Conservation (phyloP, 2,888 invertebrate genomes). For the Stratiomys singularior region DNA sequence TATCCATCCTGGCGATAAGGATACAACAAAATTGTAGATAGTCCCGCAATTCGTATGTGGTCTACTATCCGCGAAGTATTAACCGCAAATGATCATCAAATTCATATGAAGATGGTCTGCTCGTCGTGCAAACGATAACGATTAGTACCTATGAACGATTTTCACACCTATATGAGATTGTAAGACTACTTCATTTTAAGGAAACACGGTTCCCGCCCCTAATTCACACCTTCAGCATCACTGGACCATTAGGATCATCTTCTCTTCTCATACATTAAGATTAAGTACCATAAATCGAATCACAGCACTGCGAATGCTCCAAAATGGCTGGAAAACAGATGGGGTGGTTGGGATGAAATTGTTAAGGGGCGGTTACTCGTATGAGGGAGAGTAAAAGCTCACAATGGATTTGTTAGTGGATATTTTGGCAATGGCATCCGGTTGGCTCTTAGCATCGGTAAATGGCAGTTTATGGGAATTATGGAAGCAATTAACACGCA, state of each 20-base stretch:
- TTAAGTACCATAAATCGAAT: not conserved
- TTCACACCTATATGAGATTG: constrained; percentile 29
- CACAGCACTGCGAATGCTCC: constrained; percentile 21
- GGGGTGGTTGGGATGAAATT: constrained; percentile 21
- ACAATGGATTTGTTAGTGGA: not conserved
- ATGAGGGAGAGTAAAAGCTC: not conserved
- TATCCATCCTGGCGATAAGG: constrained; percentile 24
- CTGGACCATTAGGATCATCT: constrained; percentile 33
- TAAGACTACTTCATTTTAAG: constrained; percentile 4
- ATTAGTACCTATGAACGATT: constrained; percentile 26
- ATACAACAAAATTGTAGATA: not conserved
- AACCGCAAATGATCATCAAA: constrained; percentile 6
- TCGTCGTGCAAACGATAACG: constrained; percentile 6
- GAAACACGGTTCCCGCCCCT: constrained; percentile 28
- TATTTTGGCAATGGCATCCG: no score
- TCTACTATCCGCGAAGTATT: not conserved
- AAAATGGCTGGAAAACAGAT: constrained; percentile 30
- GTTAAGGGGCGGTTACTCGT: constrained; percentile 5
- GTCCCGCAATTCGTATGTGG: not conserved
- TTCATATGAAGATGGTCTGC: no score
- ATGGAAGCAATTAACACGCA: no score
- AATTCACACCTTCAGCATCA: constrained; percentile 37
- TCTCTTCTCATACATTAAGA: not conserved
- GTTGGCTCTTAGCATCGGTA: no score
- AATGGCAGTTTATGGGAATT: no score